Evolutionary conservation across 2,888 invertebrate species (phyloP).

Genomic region (Oligia fasciuncula): DNA sequence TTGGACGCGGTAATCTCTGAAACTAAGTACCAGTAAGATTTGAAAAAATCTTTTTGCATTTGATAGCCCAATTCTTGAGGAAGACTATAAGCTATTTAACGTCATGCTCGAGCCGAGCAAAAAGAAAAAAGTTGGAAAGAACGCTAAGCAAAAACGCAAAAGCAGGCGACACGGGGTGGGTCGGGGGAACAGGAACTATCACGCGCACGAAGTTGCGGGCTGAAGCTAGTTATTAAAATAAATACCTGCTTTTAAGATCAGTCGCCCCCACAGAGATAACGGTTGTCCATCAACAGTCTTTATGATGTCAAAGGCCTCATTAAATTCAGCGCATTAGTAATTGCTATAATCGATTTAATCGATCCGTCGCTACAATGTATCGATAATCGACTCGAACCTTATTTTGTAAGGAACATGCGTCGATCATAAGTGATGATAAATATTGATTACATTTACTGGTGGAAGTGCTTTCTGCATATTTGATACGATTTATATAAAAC

Average conservation of each 20-base stretch:
- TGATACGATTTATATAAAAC: neutral
- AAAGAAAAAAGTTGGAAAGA: neutral
- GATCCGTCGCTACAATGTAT: conserved; percentile 56
- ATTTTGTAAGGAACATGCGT: conserved; percentile 41
- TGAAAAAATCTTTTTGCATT: neutral
- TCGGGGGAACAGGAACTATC: neutral
- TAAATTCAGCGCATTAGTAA: conserved; percentile 46
- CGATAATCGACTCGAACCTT: conserved; percentile 47
- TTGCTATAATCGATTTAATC: conserved; percentile 42
- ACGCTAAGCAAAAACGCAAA: neutral
- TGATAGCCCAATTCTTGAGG: neutral
- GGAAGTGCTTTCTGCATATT: conserved; percentile 4
- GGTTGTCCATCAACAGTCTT: conserved; percentile 24
- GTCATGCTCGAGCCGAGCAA: neutral
- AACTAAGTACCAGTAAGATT: neutral
- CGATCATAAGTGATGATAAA: conserved; percentile 33
- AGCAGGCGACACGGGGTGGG: neutral
- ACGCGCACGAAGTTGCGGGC: fast-evolving
- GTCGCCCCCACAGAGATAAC: conserved; percentile 19
- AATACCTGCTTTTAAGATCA: conserved; percentile 4
- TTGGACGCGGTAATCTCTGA: neutral
- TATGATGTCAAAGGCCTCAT: conserved; percentile 39
- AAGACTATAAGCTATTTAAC: neutral
- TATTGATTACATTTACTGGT: conserved; percentile 31
- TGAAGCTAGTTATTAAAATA: neutral